Base-by-base conservation (phyloP, 1,140 invertebrate genomes). In the Heterodera schachtii region DNA sequence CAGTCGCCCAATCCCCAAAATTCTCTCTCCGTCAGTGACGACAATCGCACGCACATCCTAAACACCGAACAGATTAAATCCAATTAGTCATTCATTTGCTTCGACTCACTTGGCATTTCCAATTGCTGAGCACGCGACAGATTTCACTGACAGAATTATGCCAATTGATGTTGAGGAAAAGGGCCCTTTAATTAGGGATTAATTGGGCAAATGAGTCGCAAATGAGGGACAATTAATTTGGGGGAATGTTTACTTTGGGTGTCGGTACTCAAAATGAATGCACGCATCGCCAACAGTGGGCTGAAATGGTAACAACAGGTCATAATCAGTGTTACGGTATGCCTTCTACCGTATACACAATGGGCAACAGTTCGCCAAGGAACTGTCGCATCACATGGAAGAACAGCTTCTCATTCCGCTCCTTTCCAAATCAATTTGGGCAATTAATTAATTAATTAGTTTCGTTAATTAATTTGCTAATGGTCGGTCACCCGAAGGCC, bases 111-210 rank as follows among this genome's bases (percentile, higher is more conserved):
- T 94, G 92, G 91, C 96, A 95, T 0, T 96, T 96, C 95, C 95
- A 96, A 90, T 92, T 92, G 83, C 91, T 90, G 16, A 93, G 86
- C 76, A 93, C 91, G 71, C 92, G 90, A 78, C 89, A 89, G 79
- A 89, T 89, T 69, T 86, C 85, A 49, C 82, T 83, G 89, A 98
- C 95, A 49, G 95, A 95, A 87, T 94, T 94, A 47, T 76, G 52
- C 90, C 98, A 96, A 87, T 98, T 94, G 85, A 97, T 96, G 0
- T 96, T 96, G 75, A 98, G 94, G 88, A 96, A 99, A 2, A 99
- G 92, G 78, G 97, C 97, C 66, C 77, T 78, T 31, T 70, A 31
- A 77, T 21, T 64, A n/a, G 21, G 21, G 16, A 64, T 49, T n/a
- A 57, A 47, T 77, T 31, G 31, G 31, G 31, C 31, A n/a, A 67